Percentiles rank a stretch among this genome's conserved stretches.
Evolutionary conservation across 2,888 invertebrate species (phyloP).

Genomic region (Chymomyza amoena): DNA sequence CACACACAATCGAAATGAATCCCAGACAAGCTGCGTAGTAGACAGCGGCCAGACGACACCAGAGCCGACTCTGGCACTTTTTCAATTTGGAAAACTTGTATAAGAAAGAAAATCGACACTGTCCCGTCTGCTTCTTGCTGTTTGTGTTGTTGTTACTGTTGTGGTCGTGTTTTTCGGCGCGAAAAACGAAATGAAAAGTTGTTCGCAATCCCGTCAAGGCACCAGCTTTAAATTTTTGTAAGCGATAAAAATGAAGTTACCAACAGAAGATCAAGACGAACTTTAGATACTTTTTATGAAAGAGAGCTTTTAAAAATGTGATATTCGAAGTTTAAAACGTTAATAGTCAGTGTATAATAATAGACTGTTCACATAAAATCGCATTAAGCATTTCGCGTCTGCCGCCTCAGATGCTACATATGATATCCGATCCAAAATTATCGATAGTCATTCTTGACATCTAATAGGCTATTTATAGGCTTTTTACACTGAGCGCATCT

Average conservation of each 20-base stretch:
- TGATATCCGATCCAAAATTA: no score
- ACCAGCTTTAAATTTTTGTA: not conserved
- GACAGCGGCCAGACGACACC: constrained; percentile 56
- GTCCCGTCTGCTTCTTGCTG: not conserved
- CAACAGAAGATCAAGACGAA: constrained; percentile 22
- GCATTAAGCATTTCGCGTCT: no score
- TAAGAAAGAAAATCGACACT: not conserved
- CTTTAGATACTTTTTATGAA: not conserved
- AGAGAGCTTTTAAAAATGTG: no score
- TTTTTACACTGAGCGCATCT: no score
- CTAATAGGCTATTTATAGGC: no score
- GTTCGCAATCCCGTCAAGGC: constrained; percentile 8
- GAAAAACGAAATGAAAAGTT: constrained; percentile 65
- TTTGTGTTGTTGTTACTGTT: not conserved
- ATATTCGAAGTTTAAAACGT: no score
- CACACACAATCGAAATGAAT: no score
- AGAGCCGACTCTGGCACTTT: constrained; percentile 34
- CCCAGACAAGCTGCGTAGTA: constrained; percentile 56
- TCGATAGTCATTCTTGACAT: no score
- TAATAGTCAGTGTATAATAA: no score
- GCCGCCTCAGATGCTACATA: no score
- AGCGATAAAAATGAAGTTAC: constrained; percentile 8
- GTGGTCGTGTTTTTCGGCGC: constrained; percentile 32
- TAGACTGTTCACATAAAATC: no score
- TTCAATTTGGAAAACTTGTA: constrained; percentile 39